Evolutionary conservation across 2,888 invertebrate genomes (phyloP).

Genomic region (Cephonodes hylas): DNA sequence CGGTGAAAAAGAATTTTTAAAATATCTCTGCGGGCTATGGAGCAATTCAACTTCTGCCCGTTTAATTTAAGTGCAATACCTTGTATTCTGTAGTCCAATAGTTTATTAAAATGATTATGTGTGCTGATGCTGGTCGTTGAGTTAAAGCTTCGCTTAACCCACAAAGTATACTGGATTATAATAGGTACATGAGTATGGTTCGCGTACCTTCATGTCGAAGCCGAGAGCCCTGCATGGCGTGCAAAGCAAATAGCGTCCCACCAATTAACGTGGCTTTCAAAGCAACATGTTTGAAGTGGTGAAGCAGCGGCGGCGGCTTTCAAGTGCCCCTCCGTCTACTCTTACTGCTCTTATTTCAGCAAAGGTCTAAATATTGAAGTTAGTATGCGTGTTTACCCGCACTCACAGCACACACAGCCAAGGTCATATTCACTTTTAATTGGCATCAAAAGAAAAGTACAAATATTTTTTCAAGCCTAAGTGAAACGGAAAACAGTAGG

Average conservation of each 20-base stretch:
- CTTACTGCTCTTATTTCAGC: slow-evolving; percentile 57
- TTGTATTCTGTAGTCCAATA: slow-evolving; percentile 59
- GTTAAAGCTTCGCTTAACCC: neutral
- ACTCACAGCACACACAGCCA: neutral
- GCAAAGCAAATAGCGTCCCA: slow-evolving; percentile 53
- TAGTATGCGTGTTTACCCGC: slow-evolving; percentile 8
- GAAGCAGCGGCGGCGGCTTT: slow-evolving; percentile 60
- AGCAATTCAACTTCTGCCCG: slow-evolving; percentile 55
- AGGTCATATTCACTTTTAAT: slow-evolving; percentile 6
- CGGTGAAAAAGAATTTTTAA: slow-evolving; percentile 64
- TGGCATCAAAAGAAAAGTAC: neutral
- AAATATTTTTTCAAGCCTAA: neutral
- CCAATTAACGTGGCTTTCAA: slow-evolving; percentile 70
- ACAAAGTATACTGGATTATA: slow-evolving; percentile 19
- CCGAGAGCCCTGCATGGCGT: slow-evolving; percentile 33
- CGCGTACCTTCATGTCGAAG: slow-evolving; percentile 18
- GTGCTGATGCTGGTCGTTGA: slow-evolving; percentile 16
- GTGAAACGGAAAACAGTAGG: neutral
- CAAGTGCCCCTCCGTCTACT: slow-evolving; percentile 42
- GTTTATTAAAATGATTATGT: slow-evolving; percentile 43
- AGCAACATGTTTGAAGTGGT: slow-evolving; percentile 52
- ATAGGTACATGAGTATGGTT: slow-evolving; percentile 6
- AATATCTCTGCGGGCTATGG: slow-evolving; percentile 54
- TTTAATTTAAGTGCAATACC: slow-evolving; percentile 68
- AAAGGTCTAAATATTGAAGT: slow-evolving; percentile 49